Conservation (phyloP, 2,888 invertebrate genomes). For the Atethmia centrago region DNA sequence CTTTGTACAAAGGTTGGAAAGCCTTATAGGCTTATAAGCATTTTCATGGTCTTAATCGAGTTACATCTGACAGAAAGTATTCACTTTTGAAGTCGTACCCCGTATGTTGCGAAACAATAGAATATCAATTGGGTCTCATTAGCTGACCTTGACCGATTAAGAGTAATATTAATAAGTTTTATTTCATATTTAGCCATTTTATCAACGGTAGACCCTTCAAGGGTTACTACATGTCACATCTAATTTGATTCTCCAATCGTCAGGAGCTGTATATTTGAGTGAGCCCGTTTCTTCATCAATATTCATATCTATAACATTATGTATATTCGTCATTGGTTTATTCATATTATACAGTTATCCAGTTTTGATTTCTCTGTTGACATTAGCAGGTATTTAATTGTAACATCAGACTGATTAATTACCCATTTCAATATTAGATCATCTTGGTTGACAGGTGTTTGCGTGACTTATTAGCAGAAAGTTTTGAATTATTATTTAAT, state of each 20-base stretch:
- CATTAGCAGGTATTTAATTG: constrained; percentile 15
- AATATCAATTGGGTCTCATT: too few species aligned
- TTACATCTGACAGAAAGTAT: not conserved
- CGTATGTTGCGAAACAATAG: too few species aligned
- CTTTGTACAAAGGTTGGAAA: not conserved
- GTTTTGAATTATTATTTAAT: constrained; percentile 23
- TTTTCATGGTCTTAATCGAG: not conserved
- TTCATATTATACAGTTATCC: constrained; percentile 25
- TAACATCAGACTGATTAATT: constrained; percentile 29
- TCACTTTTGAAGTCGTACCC: too few species aligned
- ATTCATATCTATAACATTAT: constrained; percentile 12
- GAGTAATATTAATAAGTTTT: not conserved
- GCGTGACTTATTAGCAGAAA: constrained; percentile 54
- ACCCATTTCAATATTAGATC: constrained; percentile 35
- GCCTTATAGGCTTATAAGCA: not conserved
- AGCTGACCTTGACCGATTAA: too few species aligned
- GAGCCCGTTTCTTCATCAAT: constrained; percentile 17
- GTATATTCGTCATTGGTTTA: constrained; percentile 6
- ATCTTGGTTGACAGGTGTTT: constrained; percentile 21
- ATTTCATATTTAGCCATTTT: not conserved
- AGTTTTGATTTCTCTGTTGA: constrained; percentile 43
- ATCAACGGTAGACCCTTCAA: not conserved
- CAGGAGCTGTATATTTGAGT: not conserved
- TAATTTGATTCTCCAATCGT: not conserved
- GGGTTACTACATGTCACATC: not conserved